Percentiles rank a stretch among this genome's conserved stretches.
phyloP scores from a whole-genome alignment of 2,888 invertebrate species.

The Apamea epomidion region DNA sequence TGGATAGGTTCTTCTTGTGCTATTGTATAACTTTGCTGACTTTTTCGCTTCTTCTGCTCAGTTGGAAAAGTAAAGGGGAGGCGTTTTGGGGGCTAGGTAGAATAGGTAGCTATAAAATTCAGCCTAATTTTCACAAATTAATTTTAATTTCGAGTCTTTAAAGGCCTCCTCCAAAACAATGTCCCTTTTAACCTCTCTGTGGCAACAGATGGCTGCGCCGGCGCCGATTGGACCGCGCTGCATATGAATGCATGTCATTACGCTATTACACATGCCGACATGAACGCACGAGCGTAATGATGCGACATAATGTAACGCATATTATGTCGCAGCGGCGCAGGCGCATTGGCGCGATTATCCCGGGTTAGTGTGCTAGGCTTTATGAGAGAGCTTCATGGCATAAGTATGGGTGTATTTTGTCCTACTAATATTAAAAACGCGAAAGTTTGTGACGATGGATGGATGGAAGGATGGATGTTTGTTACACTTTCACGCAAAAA shows the following conservation, averaged over 20 bases:
- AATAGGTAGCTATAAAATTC: too few species aligned
- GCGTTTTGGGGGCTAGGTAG: too few species aligned
- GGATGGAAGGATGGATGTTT: too few species aligned
- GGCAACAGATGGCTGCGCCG: constrained; percentile 46
- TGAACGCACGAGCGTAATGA: constrained; percentile 41
- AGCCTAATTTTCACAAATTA: not conserved
- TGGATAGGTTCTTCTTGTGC: too few species aligned
- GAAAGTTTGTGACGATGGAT: too few species aligned
- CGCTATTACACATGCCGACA: constrained; percentile 48
- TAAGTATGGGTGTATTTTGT: constrained; percentile 14
- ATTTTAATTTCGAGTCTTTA: too few species aligned
- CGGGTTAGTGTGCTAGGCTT: constrained; percentile 19
- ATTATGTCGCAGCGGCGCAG: constrained; percentile 14
- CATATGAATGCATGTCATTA: constrained; percentile 57
- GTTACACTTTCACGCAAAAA: too few species aligned
- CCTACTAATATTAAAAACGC: too few species aligned
- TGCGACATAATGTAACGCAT: constrained; percentile 16
- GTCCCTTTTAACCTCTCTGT: not conserved
- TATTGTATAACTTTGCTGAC: too few species aligned
- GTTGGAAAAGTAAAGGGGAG: too few species aligned
- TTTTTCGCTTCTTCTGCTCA: too few species aligned
- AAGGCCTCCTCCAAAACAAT: constrained; percentile 50
- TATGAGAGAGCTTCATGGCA: not conserved
- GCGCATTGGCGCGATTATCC: constrained; percentile 27
- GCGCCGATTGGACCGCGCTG: constrained; percentile 49